A percentile compares a stretch with the other conserved stretches of the same genome.
Evolutionary conservation across 2,888 invertebrate genomes (phyloP).

Genomic region (Syrphus vitripennis): DNA sequence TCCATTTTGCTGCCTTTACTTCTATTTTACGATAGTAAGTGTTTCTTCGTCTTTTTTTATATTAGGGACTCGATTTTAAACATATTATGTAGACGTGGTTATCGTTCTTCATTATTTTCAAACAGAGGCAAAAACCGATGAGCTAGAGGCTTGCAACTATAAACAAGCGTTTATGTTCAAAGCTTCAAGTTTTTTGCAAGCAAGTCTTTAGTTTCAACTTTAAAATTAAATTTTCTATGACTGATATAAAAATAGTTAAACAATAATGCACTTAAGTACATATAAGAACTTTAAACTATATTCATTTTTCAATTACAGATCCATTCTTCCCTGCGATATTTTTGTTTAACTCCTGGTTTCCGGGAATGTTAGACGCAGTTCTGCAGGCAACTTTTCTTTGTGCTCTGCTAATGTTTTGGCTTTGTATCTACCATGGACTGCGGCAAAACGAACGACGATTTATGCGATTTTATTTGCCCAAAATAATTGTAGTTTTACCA

Average conservation of each 20-base stretch:
- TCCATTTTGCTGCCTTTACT: slow-evolving; percentile 92
- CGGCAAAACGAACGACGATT: slow-evolving; percentile 94
- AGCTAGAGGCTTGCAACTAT: no score
- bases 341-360: slow-evolving; percentile 93
- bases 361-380: slow-evolving; percentile 94
- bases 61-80: neutral
- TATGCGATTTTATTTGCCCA: slow-evolving; percentile 94
- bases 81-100: no score
- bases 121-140: no score
- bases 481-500: slow-evolving; percentile 91
- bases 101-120: no score
- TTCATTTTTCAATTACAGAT: slow-evolving; percentile 84
- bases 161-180: no score
- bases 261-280: no score
- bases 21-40: slow-evolving; percentile 94
- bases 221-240: no score
- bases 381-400: slow-evolving; percentile 95
- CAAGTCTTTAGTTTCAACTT: no score
- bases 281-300: neutral
- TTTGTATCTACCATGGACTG: slow-evolving; percentile 96
- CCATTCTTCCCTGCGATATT: slow-evolving; percentile 96
- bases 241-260: no score
- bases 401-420: slow-evolving; percentile 94
- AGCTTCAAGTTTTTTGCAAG: no score
- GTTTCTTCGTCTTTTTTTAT: neutral